Evolutionary conservation across 2,888 invertebrate genomes (phyloP).

Genomic region (Ptilodon capucinus): DNA sequence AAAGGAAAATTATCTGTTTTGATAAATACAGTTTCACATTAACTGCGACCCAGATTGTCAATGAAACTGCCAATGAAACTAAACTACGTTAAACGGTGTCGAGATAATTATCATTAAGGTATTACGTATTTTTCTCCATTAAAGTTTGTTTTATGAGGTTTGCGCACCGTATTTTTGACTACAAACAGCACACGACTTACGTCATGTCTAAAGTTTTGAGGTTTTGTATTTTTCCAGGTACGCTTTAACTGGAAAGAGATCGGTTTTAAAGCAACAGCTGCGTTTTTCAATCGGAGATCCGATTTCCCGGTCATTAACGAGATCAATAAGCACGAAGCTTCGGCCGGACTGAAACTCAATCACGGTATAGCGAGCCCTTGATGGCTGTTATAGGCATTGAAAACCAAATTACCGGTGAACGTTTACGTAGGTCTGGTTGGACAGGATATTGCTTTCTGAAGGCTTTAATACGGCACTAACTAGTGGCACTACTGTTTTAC

Average conservation of each 20-base stretch:
- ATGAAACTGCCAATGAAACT: slow-evolving; percentile 37
- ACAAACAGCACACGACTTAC: neutral
- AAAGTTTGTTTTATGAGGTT: slow-evolving; percentile 7
- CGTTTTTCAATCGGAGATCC: slow-evolving; percentile 47
- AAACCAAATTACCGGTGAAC: slow-evolving; percentile 47
- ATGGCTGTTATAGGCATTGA: slow-evolving; percentile 32
- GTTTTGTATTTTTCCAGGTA: slow-evolving; percentile 28
- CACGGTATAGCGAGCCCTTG: slow-evolving; percentile 23
- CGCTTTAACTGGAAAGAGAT: slow-evolving; percentile 53
- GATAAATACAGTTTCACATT: slow-evolving; percentile 35
- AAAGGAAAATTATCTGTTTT: slow-evolving; percentile 49
- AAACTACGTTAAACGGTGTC: slow-evolving; percentile 28
- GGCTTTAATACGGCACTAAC: slow-evolving; percentile 31
- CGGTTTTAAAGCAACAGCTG: slow-evolving; percentile 52
- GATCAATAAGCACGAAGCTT: slow-evolving; percentile 34
- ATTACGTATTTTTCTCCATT: slow-evolving; percentile 16
- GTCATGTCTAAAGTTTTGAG: neutral
- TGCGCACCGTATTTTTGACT: slow-evolving; percentile 1
- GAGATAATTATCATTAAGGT: slow-evolving; percentile 18
- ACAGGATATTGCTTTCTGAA: slow-evolving; percentile 66
- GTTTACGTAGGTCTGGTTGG: slow-evolving; percentile 40
- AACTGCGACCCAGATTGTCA: slow-evolving; percentile 44
- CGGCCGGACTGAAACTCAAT: slow-evolving; percentile 42
- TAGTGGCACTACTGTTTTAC: slow-evolving; percentile 27
- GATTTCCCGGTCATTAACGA: slow-evolving; percentile 55